A percentile compares a stretch with the other conserved stretches of the same genome.
Conservation (phyloP, 2,888 invertebrate genomes). For the Pammene fasciana region DNA sequence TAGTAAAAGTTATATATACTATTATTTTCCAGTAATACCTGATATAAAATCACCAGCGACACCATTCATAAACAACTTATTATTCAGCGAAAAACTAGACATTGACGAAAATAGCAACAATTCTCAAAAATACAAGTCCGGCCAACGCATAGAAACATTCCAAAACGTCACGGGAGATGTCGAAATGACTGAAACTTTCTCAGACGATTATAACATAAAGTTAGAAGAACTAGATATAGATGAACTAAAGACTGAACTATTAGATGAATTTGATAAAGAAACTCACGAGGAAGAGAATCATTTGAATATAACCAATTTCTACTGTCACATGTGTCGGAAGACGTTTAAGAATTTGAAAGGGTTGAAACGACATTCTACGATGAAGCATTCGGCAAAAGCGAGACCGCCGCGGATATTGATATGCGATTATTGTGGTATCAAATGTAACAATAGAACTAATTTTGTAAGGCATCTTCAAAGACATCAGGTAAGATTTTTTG, state of each 20-base stretch:
- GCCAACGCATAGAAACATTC: slow-evolving; percentile 48
- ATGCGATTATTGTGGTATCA: slow-evolving; percentile 60
- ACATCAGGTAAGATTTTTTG: slow-evolving; percentile 52
- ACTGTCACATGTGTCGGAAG: slow-evolving; percentile 64
- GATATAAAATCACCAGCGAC: slow-evolving; percentile 59
- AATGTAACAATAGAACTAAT: slow-evolving; percentile 44
- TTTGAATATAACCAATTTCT: slow-evolving; percentile 56
- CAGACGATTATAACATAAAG: slow-evolving; percentile 46
- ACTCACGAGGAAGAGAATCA: slow-evolving; percentile 44
- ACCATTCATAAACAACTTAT: slow-evolving; percentile 67
- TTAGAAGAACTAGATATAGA: slow-evolving; percentile 35
- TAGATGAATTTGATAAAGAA: slow-evolving; percentile 10
- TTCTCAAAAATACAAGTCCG: slow-evolving; percentile 39
- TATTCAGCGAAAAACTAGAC: slow-evolving; percentile 64
- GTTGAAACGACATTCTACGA: slow-evolving; percentile 61
- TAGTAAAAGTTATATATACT: background rate
- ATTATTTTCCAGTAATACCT: slow-evolving; percentile 47
- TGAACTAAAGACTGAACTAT: slow-evolving; percentile 32
- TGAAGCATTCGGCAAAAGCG: slow-evolving; percentile 49
- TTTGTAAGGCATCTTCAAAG: slow-evolving; percentile 56
- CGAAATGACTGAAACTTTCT: slow-evolving; percentile 58
- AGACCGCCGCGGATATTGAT: slow-evolving; percentile 43
- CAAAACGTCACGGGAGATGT: slow-evolving; percentile 48
- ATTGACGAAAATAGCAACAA: slow-evolving; percentile 40
- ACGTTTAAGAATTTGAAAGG: slow-evolving; percentile 50